Percentiles rank a stretch among this genome's conserved stretches.
These are phyloP conservation scores for Acanthurus leucopareius DNA, from an alignment of 2,797 vertebrate genomes.

Conservation along the genomic window DNA sequence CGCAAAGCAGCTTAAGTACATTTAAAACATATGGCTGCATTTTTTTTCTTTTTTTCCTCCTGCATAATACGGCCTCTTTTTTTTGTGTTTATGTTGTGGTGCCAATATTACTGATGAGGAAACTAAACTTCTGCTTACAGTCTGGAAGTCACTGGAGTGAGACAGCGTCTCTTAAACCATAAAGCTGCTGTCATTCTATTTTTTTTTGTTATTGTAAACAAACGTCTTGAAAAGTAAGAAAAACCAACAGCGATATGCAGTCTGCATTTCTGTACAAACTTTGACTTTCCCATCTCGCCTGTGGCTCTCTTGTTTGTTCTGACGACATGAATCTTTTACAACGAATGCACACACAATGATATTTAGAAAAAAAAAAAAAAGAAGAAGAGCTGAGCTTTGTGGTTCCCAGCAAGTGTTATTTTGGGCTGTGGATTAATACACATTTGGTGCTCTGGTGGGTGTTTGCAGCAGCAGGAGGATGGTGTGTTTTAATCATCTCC, in stretches of 20 bases:
- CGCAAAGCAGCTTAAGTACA: conserved; percentile 33
- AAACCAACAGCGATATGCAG: conserved; percentile 9
- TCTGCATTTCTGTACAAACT: neutral
- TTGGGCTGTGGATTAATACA: conserved; percentile 10
- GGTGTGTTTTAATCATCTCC: neutral
- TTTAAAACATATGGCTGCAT: conserved; percentile 64
- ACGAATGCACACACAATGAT: neutral
- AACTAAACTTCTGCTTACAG: conserved; percentile 60
- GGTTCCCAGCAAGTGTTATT: neutral
- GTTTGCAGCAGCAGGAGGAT: neutral
- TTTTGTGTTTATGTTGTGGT: conserved; percentile 38
- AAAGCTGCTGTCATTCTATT: conserved; percentile 49
- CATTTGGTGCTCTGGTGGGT: neutral
- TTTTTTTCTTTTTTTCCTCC: neutral
- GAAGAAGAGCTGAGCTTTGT: neutral
- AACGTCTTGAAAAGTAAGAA: conserved; percentile 27
- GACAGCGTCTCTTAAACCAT: conserved; percentile 40
- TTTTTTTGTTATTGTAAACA: conserved; percentile 61
- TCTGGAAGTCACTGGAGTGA: conserved; percentile 53
- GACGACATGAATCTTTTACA: conserved; percentile 1
- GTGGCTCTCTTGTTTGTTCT: neutral
- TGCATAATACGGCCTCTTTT: conserved; percentile 44
- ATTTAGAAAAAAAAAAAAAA: neutral
- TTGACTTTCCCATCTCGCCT: neutral
- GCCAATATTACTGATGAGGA: conserved; percentile 29